Evolutionary conservation across 2,113 vertebrate genomes (phyloP), one percentile per base, ranked within the genome.

Genomic region (Ceyx cyanopectus): DNA sequence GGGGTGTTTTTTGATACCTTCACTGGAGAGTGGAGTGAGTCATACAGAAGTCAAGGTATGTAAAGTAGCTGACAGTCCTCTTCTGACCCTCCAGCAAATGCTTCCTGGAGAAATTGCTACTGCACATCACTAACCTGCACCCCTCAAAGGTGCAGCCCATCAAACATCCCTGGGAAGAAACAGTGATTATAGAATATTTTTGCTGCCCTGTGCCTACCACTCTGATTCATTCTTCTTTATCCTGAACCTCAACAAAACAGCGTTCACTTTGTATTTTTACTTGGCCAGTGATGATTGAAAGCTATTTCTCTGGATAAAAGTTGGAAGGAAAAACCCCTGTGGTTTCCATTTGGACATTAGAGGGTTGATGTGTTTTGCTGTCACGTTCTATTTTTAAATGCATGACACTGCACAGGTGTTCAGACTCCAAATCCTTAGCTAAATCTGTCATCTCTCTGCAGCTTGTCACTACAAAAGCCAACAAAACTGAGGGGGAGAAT

Each of bases 401-500:
- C 89, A 94, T 94, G 94, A 93, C 92, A 94, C 72, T 73, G 85
- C 96, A 93, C 95, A 96, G 96, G 96, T 96, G 94, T 96, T 95
- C 92, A 93, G 91, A 67, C 48, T 92, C 65, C 57, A 89, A 82
- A 94, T 94, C 94, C 91, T 95, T 29, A 15, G 72, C 19, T 7
- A 80, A 94, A 96, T 85, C 94, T 96, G 94, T 93, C 89, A 94
- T 89, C 57, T 85, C 89, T 72, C 75, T 2, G 14, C 94, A 81
- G 78, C 84, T 89, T 93, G 92, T 96, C 95, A 95, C 84, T 74
- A 19, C 40, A 53, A 60, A 84, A 77, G 79, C 72, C 87, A 60
- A 67, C 81, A 93, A 93, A 90, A 92, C 72, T 14, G 62, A 80
- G 78, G 43, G 51, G 75, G 61, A 85, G 72, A 78, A 74, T 11